Conservation (phyloP, 1,140 invertebrate species). For the Drosophila trapezifrons region DNA sequence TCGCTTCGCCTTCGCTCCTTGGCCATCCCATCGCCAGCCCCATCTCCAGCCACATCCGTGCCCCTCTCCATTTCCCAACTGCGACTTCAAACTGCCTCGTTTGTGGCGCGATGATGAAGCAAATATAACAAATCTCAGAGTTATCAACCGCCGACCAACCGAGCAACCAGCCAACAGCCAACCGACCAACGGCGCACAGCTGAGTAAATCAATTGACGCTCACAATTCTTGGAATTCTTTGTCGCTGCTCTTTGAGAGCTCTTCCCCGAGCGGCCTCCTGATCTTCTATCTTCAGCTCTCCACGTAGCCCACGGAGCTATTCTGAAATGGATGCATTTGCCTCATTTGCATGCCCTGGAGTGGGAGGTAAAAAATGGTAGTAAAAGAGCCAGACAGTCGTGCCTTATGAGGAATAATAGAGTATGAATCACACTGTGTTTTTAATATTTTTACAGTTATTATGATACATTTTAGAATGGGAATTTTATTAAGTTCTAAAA, state of each 20-base stretch:
- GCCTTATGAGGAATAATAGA: not conserved
- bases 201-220: constrained; percentile 82
- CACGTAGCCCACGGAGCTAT: constrained; percentile 4
- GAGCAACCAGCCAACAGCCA: constrained; percentile 3
- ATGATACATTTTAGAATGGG: too few species aligned
- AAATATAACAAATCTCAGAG: constrained; percentile 81
- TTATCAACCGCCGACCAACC: constrained; percentile 61
- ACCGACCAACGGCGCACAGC: constrained; percentile 52
- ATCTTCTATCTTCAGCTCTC: constrained; percentile 33
- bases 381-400: not conserved
- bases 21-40: not conserved
- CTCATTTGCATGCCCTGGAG: constrained; percentile 31
- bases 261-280: not conserved
- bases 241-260: constrained; percentile 37
- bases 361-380: constrained; percentile 6
- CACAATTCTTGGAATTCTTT: constrained; percentile 78
- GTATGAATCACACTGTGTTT: not conserved
- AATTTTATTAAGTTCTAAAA: not conserved
- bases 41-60: constrained; percentile 11
- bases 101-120: constrained; percentile 80
- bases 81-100: constrained; percentile 54
- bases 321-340: constrained; percentile 35
- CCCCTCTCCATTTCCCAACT: constrained; percentile 16
- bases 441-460: too few species aligned
- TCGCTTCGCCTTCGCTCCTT: constrained; percentile 19